Percentiles rank a stretch among this genome's conserved stretches.
phyloP scores from a whole-genome alignment of 2,113 vertebrate genomes.

The Bufo gargarizans region DNA sequence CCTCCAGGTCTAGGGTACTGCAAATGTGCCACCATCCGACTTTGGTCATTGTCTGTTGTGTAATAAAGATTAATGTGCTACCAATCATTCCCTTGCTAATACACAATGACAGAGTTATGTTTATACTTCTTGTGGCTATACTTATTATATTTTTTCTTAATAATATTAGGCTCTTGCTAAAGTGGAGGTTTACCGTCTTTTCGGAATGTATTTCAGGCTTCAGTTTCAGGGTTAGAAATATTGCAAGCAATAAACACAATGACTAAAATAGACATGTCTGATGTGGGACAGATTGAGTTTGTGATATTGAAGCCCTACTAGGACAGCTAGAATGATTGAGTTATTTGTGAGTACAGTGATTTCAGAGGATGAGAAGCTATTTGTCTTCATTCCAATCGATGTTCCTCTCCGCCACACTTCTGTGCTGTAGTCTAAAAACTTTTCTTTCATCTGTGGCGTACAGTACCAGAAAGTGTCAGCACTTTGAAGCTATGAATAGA shows the following conservation, averaged over 20 bases:
- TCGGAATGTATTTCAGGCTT: neutral
- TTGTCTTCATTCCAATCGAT: conserved; percentile 38
- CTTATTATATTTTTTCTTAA: neutral
- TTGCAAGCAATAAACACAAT: conserved; percentile 49
- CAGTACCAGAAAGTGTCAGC: conserved; percentile 35
- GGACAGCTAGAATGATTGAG: conserved; percentile 52
- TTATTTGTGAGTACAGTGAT: conserved; percentile 45
- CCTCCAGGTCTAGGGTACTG: neutral
- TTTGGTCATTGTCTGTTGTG: neutral
- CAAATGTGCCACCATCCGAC: neutral
- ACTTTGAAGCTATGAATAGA: conserved; percentile 41
- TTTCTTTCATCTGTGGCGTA: conserved; percentile 16
- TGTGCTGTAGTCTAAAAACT: conserved; percentile 25
- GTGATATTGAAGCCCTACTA: conserved; percentile 48
- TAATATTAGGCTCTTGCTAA: neutral
- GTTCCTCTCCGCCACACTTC: conserved; percentile 19
- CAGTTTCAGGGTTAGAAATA: neutral
- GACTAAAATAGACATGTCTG: conserved; percentile 37
- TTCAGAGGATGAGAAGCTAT: conserved; percentile 47
- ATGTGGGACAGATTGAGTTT: conserved; percentile 54
- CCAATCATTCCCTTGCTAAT: neutral
- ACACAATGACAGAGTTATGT: neutral
- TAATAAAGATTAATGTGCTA: neutral
- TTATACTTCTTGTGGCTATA: neutral
- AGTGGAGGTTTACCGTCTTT: neutral